A percentile compares a stretch with the other conserved stretches of the same genome.
Evolutionary conservation across 2,888 invertebrate genomes (phyloP).

Genomic region (Latrodectus elegans): DNA sequence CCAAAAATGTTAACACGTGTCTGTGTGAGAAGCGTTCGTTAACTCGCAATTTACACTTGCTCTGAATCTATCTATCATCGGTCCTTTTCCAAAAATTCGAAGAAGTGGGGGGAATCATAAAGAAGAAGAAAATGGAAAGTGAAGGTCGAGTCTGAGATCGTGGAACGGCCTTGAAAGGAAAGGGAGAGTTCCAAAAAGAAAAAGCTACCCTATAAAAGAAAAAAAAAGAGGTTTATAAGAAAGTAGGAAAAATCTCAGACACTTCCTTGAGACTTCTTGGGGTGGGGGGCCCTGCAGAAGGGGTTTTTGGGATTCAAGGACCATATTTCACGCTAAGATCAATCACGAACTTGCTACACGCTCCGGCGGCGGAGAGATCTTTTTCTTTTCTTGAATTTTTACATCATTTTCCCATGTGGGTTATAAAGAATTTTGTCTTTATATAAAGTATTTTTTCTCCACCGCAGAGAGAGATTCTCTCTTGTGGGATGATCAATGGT

Average conservation of each 20-base stretch:
- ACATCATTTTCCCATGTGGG: constrained; percentile 59
- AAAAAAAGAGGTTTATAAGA: constrained; percentile 23
- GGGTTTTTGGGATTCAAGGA: constrained; percentile 42
- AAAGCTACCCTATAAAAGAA: background rate
- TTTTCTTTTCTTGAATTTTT: constrained; percentile 1
- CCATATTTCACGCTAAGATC: constrained; percentile 65
- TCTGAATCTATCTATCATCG: background rate
- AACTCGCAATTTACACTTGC: constrained; percentile 1
- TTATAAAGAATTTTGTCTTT: constrained; percentile 40
- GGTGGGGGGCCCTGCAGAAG: constrained; percentile 13
- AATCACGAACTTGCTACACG: constrained; percentile 56
- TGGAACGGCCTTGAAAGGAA: constrained; percentile 63
- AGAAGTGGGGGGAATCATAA: background rate
- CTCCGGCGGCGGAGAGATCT: constrained; percentile 21
- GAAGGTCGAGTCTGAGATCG: constrained; percentile 61
- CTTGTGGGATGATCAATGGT: constrained; percentile 1
- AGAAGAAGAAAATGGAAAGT: constrained; percentile 9
- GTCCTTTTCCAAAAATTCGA: background rate
- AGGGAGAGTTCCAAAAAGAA: constrained; percentile 18
- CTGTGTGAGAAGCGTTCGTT: constrained; percentile 2
- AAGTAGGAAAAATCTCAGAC: constrained; percentile 48
- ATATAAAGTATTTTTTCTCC: background rate
- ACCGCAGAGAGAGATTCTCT: background rate
- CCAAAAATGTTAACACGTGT: background rate
- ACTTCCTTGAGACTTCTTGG: constrained; percentile 53